Evolutionary conservation across 92 coral and sea anemone species (phyloP), one percentile per base, ranked within the genome.

Genomic region (Montipora capitata): DNA sequence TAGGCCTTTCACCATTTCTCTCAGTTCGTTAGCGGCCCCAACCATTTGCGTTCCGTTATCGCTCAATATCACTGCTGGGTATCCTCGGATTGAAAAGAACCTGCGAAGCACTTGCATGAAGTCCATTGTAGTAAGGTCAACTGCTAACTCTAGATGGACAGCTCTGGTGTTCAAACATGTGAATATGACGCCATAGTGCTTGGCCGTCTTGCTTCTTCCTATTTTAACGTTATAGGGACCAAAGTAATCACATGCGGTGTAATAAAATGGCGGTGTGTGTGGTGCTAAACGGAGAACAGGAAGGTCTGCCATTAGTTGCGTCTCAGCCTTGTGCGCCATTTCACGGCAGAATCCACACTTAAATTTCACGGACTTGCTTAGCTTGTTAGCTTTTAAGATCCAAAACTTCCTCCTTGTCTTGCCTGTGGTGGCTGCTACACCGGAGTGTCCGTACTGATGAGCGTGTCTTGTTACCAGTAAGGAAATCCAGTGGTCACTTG

Each of bases 181-280:
- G 71, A 92, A 92, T 13, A 92, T 82, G 12, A 92, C 95, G 11
- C 92, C 89, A 83, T 88, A 92, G 73, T 90, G 77, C 82, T 90
- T 90, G 27, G 74, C 74, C 40, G 67, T 77, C 59, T 90, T 90
- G 81, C 82, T 82, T 39, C 90, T 74, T 51, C 92, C 86, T 2
- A 92, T 52, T 76, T 92, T 92, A 12, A 88, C 92, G 68, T 12
- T 62, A 45, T 72, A 52, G 10, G 94, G 88, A 2, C 91, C 89
- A 57, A 86, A 86, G 88, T 80, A 86, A 51, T 86, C 90, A 3
- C 75, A 79, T 35, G 85, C 20, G 85, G 93, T 2, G 93, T 18
- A 18, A 0, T 18, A 18, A 18, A 18, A 18, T 18, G 20, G 20
- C 20, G 20, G 20, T 18, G 20, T 89, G n/a, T 18, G 51, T 2